These are phyloP conservation scores for Xanthia togata DNA, from an alignment of 2,888 invertebrate species.

Conservation along the genomic window DNA sequence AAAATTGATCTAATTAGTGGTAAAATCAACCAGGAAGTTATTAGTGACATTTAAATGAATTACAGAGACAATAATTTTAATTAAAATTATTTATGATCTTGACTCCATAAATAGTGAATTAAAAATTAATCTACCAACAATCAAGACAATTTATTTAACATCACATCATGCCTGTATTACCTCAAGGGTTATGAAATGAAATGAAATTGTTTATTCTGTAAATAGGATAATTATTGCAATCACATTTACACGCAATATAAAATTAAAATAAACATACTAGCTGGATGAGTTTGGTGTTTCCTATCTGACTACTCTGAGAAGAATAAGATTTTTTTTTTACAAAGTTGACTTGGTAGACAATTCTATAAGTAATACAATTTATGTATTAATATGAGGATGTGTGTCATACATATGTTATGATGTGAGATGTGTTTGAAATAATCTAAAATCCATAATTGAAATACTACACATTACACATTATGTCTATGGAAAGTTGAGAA, in stretches of 20 bases:
- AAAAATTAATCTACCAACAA: background rate
- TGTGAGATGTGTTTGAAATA: too few relatives aligned
- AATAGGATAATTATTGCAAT: too few relatives aligned
- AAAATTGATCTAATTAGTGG: background rate
- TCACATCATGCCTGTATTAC: background rate
- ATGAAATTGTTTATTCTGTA: too few relatives aligned
- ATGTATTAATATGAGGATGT: background rate
- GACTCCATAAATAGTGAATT: background rate
- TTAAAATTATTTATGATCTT: background rate
- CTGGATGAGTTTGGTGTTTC: too few relatives aligned
- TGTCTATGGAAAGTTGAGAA: slow-evolving; percentile 22
- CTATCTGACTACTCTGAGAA: too few relatives aligned
- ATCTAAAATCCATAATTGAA: background rate
- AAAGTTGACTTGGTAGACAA: too few relatives aligned
- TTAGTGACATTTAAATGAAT: background rate
- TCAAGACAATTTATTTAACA: background rate
- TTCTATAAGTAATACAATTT: background rate
- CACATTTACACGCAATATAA: too few relatives aligned
- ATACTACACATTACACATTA: background rate
- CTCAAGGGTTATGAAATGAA: too few relatives aligned
- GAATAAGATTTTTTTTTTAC: too few relatives aligned
- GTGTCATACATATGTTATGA: too few relatives aligned
- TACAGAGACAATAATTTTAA: background rate
- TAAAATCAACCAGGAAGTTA: background rate
- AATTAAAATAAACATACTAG: too few relatives aligned